phyloP scores from a whole-genome alignment of 1,140 invertebrate genomes.

The Drosophila kikkawai region DNA sequence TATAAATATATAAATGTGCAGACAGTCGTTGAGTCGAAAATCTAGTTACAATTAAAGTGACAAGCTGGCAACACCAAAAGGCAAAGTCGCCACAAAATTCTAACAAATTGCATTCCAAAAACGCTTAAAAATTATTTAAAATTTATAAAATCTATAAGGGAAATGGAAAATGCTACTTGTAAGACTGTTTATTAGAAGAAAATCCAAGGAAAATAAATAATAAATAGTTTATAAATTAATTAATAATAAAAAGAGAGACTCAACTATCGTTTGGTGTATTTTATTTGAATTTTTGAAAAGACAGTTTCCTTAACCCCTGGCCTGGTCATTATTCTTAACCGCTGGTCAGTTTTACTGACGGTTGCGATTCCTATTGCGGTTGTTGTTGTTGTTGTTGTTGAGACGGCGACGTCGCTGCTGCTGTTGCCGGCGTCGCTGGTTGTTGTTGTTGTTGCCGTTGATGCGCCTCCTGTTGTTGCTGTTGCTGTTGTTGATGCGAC shows the following conservation, averaged over 20 bases:
- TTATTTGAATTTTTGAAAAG: neutral
- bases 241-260: neutral
- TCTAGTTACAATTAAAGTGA: conserved; percentile 70
- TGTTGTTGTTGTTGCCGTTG: conserved; percentile 18
- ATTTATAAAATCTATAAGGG: neutral
- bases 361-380: conserved; percentile 25
- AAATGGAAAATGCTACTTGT: neutral
- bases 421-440: conserved; percentile 39
- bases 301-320: neutral
- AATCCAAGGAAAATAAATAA: too few relatives aligned
- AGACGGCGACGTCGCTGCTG: conserved; percentile 50
- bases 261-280: neutral
- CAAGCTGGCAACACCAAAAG: conserved; percentile 33
- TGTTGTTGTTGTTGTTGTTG: conserved; percentile 44
- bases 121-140: neutral
- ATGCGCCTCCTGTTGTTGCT: conserved; percentile 38
- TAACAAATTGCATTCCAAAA: conserved; percentile 34
- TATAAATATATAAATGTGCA: neutral
- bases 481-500: conserved; percentile 42
- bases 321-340: neutral
- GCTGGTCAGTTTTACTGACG: conserved; percentile 11
- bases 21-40: conserved; percentile 50
- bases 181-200: too few relatives aligned
- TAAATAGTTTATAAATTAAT: too few relatives aligned
- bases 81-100: conserved; percentile 18